Evolutionary conservation across 1,140 invertebrate genomes (phyloP), one percentile per base, ranked within the genome.

Genomic region (Meloidogyne exigua): DNA sequence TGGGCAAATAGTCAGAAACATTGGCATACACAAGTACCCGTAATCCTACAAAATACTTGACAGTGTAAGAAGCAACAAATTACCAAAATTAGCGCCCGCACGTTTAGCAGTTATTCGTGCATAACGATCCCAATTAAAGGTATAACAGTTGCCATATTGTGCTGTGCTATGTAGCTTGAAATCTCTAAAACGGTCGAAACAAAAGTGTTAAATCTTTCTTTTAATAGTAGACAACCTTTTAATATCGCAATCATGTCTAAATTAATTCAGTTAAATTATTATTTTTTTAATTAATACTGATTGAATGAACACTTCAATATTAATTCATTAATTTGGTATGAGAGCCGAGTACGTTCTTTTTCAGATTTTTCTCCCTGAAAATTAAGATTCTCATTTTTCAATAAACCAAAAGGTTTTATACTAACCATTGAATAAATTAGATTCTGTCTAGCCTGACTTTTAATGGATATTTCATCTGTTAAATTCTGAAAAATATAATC

Each of bases 51-150:
- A 67, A n/a, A 44, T 44, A n/a, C n/a, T n/a, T n/a, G n/a, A n/a
- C n/a, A n/a, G n/a, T n/a, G n/a, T n/a, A n/a, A n/a, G n/a, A n/a
- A n/a, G n/a, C n/a, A n/a, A n/a, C n/a, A n/a, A n/a, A n/a, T n/a
- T 73, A 87, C 83, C 85, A 69, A 87, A 87, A 65, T 88, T 87
- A n/a, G 85, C 86, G 42, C 85, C 85, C 11, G 85, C 85, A 70
- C 85, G 15, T 63, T 87, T 81, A 11, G 86, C 84, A 12, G 80
- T 81, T 21, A 87, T 80, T 21, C 63, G 70, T 11, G 80, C 72
- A 44, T 77, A 73, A 77, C 86, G 42, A 76, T 87, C 80, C 76
- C 81, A 81, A 70, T 87, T 87, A 70, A 87, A 87, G 13, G 85
- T 87, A 74, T 79, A 87, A 68, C 85, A 87, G 32, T 87, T 87